Evolutionary conservation across 2,113 vertebrate genomes (phyloP).

Genomic region (Pimephales promelas): DNA sequence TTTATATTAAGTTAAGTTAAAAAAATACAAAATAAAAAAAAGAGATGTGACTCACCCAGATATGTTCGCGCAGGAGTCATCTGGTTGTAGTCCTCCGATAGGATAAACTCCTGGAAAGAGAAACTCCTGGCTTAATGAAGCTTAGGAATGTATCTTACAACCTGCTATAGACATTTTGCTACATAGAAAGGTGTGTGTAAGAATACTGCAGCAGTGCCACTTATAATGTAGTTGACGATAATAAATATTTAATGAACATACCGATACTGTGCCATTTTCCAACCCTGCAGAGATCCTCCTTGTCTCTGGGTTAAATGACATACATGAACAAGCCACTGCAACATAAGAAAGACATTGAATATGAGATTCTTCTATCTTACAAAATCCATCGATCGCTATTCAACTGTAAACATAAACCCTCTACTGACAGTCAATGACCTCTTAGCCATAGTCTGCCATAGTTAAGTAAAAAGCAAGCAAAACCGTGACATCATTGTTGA

Average conservation of each 20-base stretch:
- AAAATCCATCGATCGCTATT: background rate
- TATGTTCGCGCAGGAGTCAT: constrained; percentile 89
- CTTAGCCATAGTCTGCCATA: background rate
- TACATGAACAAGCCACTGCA: constrained; percentile 93
- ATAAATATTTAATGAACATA: constrained; percentile 74
- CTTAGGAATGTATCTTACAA: background rate
- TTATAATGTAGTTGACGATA: background rate
- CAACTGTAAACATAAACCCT: background rate
- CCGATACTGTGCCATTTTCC: constrained; percentile 94
- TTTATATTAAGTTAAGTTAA: background rate
- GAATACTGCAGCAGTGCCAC: background rate
- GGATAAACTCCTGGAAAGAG: constrained; percentile 86
- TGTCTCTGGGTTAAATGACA: constrained; percentile 99
- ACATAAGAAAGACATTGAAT: constrained; percentile 50
- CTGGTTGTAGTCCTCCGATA: constrained; percentile 98
- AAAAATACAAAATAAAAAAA: background rate
- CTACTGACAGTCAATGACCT: background rate
- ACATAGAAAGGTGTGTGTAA: constrained; percentile 1
- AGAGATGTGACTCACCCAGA: constrained; percentile 83
- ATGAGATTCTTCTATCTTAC: background rate
- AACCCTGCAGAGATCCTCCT: constrained; percentile 94
- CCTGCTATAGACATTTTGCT: background rate
- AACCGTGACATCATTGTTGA: background rate
- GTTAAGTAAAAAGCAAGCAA: constrained; percentile 23
- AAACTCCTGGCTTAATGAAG: constrained; percentile 6